phyloP scores from a whole-genome alignment of 2,113 vertebrate species.

The mouse (Mus musculus) region DNA sequence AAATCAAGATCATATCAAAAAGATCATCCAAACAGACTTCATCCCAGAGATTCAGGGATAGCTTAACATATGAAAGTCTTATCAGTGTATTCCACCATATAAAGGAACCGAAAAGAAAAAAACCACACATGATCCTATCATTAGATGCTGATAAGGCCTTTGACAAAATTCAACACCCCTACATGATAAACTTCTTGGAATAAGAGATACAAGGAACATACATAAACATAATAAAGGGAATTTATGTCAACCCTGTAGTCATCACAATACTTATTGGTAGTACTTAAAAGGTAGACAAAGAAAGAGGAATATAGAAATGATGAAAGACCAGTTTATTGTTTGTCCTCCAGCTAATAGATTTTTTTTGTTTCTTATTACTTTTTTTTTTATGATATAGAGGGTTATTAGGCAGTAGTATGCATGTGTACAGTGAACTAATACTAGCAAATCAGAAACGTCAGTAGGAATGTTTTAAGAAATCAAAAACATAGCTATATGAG shows the following conservation, averaged over 20 bases:
- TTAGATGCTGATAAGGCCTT: neutral
- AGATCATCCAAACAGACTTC: neutral
- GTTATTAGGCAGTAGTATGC: neutral
- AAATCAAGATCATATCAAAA: neutral
- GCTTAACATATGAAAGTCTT: neutral
- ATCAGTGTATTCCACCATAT: neutral
- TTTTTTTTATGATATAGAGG: neutral
- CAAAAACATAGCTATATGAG: neutral
- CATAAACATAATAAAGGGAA: neutral
- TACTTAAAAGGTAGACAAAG: neutral
- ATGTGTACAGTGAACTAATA: neutral
- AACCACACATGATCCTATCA: neutral
- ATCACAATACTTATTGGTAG: neutral
- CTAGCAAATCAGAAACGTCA: conserved; percentile 28
- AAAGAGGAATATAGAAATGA: neutral
- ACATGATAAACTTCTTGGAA: neutral
- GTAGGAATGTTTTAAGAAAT: conserved; percentile 35
- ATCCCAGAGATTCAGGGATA: neutral
- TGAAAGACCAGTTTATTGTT: neutral
- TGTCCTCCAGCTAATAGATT: neutral
- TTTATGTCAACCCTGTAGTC: neutral
- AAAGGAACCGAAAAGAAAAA: neutral
- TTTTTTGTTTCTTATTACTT: neutral
- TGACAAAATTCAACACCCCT: neutral
- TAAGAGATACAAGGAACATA: neutral